Evolutionary conservation across 2,888 invertebrate species (phyloP).

Genomic region (Arge pagana): DNA sequence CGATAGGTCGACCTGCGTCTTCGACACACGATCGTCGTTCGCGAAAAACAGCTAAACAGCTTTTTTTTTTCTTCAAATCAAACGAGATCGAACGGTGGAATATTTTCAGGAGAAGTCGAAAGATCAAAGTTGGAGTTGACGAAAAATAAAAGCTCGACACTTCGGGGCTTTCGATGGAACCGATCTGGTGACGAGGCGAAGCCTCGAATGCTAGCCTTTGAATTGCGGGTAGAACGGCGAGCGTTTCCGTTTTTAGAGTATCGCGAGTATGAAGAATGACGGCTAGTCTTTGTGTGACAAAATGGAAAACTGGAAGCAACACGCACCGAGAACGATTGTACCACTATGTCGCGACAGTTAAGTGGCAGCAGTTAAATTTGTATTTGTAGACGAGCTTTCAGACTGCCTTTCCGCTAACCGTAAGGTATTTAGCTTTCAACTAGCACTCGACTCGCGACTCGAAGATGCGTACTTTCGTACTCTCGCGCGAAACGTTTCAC

Average conservation of each 20-base stretch:
- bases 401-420: background rate
- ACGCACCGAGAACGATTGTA: constrained; percentile 24
- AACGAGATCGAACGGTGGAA: too few species aligned
- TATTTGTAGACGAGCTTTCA: constrained; percentile 44
- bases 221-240: constrained; percentile 2
- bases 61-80: background rate
- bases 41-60: background rate
- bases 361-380: constrained; percentile 50
- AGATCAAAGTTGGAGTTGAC: too few species aligned
- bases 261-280: constrained; percentile 1
- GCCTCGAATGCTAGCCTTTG: too few species aligned
- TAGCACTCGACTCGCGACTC: too few species aligned
- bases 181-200: too few species aligned
- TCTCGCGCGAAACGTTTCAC: too few species aligned
- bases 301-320: constrained; percentile 6
- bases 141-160: background rate
- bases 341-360: constrained; percentile 46
- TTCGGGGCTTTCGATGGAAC: background rate
- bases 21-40: background rate
- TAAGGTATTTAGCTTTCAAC: too few species aligned
- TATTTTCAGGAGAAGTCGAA: too few species aligned
- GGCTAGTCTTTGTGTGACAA: constrained; percentile 17
- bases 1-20: background rate
- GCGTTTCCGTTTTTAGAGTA: constrained; percentile 9
- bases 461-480: too few species aligned